Percentiles rank a stretch among this genome's conserved stretches.
These are phyloP conservation scores for Yoshiicerus persimilis DNA, from an alignment of 1,140 invertebrate species.

Conservation along the genomic window DNA sequence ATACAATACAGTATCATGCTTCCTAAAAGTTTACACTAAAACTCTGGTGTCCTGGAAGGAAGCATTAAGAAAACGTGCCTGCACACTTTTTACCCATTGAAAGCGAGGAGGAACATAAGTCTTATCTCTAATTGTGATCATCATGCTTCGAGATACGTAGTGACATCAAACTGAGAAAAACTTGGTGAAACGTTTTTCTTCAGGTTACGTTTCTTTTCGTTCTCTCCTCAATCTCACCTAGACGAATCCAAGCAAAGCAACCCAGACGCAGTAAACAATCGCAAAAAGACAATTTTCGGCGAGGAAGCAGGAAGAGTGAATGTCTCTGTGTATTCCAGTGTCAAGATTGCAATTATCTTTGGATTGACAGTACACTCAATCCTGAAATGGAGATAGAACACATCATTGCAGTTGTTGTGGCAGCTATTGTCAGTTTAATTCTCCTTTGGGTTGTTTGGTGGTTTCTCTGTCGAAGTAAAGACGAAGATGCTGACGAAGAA, in stretches of 20 bases:
- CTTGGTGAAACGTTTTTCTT: neutral
- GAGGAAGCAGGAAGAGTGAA: neutral
- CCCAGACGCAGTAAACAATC: neutral
- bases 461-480: neutral
- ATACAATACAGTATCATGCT: neutral
- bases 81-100: neutral
- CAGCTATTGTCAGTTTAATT: neutral
- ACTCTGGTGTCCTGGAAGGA: neutral
- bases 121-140: neutral
- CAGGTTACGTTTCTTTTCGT: neutral
- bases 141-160: neutral
- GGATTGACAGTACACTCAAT: neutral
- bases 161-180: neutral
- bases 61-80: neutral
- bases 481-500: neutral
- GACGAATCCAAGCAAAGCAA: neutral
- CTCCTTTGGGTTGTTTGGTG: neutral
- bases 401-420: neutral
- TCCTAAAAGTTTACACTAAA: neutral
- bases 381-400: constrained; percentile 17
- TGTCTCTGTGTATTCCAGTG: neutral
- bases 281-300: neutral
- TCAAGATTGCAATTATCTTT: neutral
- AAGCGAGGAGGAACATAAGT: neutral
- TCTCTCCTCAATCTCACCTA: neutral